Evolutionary conservation across 2,888 invertebrate species (phyloP), one percentile per base, ranked within the genome.

Genomic region (Caenorhabditis sp.): DNA sequence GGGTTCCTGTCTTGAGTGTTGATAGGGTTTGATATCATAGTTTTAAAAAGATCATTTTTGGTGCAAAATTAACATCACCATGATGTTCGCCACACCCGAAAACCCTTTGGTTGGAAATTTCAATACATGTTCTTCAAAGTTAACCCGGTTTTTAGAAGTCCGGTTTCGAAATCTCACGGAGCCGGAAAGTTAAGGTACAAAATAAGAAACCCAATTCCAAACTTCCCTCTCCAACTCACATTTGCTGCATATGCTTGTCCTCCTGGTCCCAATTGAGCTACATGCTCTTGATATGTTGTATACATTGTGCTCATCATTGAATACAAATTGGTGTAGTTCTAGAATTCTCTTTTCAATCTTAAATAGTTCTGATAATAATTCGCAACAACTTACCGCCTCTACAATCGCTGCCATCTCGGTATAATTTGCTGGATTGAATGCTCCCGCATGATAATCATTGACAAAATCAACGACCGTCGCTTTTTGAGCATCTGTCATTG

Each of bases 381-480:
- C 20, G 21, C 21, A 7, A 21, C 7, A 56, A 38, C 43, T 23
- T 20, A 60, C 60, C 49, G 23, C 59, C 54, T 74, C 54, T 2
- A 74, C 4, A 4, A 74, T 31, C 3, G 59, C 69, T 14, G 65
- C 49, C 26, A 67, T 17, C 8, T 63, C 69, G 3, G 56, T 20
- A 54, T 49, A 67, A 49, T 69, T 67, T 43, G 69, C 69, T 23
- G 73, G 73, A 23, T 56, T 60, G 52, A 63, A 74, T 20, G 63
- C 49, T 10, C 67, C 69, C n/a, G 66, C 66, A 31, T 69, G 73
- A 50, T 69, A 74, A 57, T 69, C 73, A 25, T 74, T 74, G 17
- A 69, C 63, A 66, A 69, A 57, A 38, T 69, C 21, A 17, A 69
- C 73, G 3, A 63, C 21, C 8, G 56, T 60, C 1, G 27, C 57